A percentile compares a stretch with the other conserved stretches of the same genome.
Evolutionary conservation across 2,888 invertebrate genomes (phyloP).

Genomic region (Clivina fossor): DNA sequence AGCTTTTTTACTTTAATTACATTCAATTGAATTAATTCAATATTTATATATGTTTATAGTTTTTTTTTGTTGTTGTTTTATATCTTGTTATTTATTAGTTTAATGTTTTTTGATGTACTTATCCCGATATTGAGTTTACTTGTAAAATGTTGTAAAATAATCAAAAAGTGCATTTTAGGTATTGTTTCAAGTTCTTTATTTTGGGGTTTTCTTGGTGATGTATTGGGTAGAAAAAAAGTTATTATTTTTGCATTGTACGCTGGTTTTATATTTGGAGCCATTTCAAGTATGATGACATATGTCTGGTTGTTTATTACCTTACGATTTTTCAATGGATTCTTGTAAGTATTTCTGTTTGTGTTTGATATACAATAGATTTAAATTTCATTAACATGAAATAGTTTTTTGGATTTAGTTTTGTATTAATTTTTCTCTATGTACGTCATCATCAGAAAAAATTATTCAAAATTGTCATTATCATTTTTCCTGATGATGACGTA

Average conservation of each 20-base stretch:
- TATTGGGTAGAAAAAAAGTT: constrained; percentile 55
- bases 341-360: constrained; percentile 49
- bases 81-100: too few relatives aligned
- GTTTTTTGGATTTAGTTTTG: too few relatives aligned
- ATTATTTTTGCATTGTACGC: constrained; percentile 55
- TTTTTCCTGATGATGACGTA: too few relatives aligned
- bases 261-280: constrained; percentile 55
- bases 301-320: constrained; percentile 57
- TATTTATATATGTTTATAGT: neutral
- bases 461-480: too few relatives aligned
- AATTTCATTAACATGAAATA: neutral
- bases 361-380: neutral
- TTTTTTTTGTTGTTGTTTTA: constrained; percentile 4
- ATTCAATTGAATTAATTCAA: too few relatives aligned
- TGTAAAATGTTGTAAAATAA: too few relatives aligned
- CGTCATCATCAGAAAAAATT: too few relatives aligned
- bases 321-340: constrained; percentile 58
- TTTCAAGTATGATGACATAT: constrained; percentile 56
- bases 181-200: constrained; percentile 61
- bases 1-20: too few relatives aligned
- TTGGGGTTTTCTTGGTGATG: constrained; percentile 63
- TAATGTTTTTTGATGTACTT: too few relatives aligned
- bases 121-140: too few relatives aligned
- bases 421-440: too few relatives aligned
- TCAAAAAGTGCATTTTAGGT: too few relatives aligned